These are phyloP conservation scores for Rhinolophus ferrumequinum DNA, from an alignment of 2,113 vertebrate species.

Conservation along the genomic window DNA sequence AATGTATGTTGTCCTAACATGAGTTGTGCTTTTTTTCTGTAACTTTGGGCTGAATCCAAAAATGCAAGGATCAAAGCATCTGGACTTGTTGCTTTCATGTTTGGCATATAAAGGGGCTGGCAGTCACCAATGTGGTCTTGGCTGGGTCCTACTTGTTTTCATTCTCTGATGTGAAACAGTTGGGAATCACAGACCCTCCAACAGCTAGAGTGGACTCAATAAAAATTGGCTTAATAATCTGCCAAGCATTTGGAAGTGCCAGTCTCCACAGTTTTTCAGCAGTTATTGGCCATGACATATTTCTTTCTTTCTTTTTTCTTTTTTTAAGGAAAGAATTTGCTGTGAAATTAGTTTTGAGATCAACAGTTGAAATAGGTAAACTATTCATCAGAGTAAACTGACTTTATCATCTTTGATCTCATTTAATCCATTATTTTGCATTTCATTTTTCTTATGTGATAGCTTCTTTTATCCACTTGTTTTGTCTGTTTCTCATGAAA, in stretches of 20 bases:
- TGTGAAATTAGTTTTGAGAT: slow-evolving; percentile 78
- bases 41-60: slow-evolving; percentile 88
- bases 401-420: slow-evolving; percentile 82
- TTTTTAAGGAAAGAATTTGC: slow-evolving; percentile 78
- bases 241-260: slow-evolving; percentile 89
- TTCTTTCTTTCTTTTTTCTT: slow-evolving; percentile 62
- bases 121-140: slow-evolving; percentile 92
- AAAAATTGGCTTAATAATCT: slow-evolving; percentile 91
- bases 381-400: slow-evolving; percentile 77
- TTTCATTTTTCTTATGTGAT: slow-evolving; percentile 54
- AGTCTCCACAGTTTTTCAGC: slow-evolving; percentile 88
- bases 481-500: slow-evolving; percentile 8
- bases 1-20: slow-evolving; percentile 92
- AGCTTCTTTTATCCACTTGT: slow-evolving; percentile 48
- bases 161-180: slow-evolving; percentile 93
- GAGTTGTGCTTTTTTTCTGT: slow-evolving; percentile 81
- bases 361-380: slow-evolving; percentile 82
- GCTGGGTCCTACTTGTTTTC: slow-evolving; percentile 89
- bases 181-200: slow-evolving; percentile 90
- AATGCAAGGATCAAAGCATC: slow-evolving; percentile 91
- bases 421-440: slow-evolving; percentile 78
- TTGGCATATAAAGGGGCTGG: slow-evolving; percentile 92
- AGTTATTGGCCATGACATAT: slow-evolving; percentile 87
- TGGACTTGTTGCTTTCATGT: slow-evolving; percentile 92
- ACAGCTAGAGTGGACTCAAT: slow-evolving; percentile 90